Evolutionary conservation across 1,140 invertebrate species (phyloP).

Genomic region (Habropoda laboriosa): DNA sequence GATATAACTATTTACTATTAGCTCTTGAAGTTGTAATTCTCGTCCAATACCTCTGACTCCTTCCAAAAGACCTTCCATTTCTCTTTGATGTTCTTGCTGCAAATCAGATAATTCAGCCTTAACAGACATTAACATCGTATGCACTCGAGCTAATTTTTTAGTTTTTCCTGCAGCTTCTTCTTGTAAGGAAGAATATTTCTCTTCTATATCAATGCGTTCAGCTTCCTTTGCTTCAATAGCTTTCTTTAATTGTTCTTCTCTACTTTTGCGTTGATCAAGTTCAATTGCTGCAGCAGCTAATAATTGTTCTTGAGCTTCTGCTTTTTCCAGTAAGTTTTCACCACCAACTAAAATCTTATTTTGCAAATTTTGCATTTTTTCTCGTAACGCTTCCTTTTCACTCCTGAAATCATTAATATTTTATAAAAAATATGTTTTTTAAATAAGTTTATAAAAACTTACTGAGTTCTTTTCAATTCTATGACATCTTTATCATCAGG

Average conservation of each 20-base stretch:
- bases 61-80: constrained; percentile 97
- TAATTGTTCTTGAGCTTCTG: constrained; percentile 95
- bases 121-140: constrained; percentile 89
- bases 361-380: constrained; percentile 95
- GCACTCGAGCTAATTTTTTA: constrained; percentile 95
- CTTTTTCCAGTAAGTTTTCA: constrained; percentile 98
- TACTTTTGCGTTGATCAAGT: constrained; percentile 90
- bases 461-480: constrained; percentile 80
- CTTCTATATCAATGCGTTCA: constrained; percentile 97
- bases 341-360: constrained; percentile 98
- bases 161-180: constrained; percentile 96
- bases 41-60: constrained; percentile 93
- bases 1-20: constrained; percentile 94
- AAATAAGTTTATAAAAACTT: constrained; percentile 52
- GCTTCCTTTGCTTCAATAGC: constrained; percentile 93
- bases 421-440: not conserved
- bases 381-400: constrained; percentile 89
- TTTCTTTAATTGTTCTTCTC: constrained; percentile 91
- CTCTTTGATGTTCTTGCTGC: constrained; percentile 96
- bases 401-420: constrained; percentile 79
- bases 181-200: constrained; percentile 96
- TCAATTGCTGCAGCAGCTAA: constrained; percentile 95
- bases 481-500: constrained; percentile 78
- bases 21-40: constrained; percentile 95
- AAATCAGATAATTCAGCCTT: constrained; percentile 94